A percentile compares a stretch with the other conserved stretches of the same genome.
Conservation (phyloP, 2,888 invertebrate species). For the Orchesella flavescens region DNA sequence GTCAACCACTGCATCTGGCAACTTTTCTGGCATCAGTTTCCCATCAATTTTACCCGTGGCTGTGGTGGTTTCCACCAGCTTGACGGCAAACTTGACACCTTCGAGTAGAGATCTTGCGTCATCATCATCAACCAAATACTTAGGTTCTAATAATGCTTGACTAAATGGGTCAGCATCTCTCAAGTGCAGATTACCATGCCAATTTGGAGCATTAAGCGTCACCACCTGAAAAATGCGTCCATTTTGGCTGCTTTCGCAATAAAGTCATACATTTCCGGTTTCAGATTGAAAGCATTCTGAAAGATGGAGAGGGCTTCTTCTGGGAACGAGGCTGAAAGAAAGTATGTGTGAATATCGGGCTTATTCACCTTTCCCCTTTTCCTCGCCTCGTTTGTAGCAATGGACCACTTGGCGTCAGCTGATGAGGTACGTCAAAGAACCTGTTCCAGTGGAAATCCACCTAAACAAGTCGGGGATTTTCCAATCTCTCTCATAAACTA, state of each 20-base stretch:
- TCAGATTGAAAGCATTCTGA: slow-evolving; percentile 52
- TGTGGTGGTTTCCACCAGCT: slow-evolving; percentile 66
- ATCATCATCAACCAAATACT: slow-evolving; percentile 58
- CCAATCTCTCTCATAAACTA: slow-evolving; percentile 51
- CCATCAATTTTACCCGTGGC: slow-evolving; percentile 64
- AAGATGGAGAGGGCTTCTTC: slow-evolving; percentile 14
- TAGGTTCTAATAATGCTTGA: slow-evolving; percentile 63
- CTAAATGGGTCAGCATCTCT: slow-evolving; percentile 56
- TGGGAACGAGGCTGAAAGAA: slow-evolving; percentile 60
- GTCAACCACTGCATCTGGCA: slow-evolving; percentile 65
- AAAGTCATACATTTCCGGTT: slow-evolving; percentile 53
- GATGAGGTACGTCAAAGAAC: no score
- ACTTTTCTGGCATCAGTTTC: slow-evolving; percentile 49
- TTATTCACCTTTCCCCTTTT: slow-evolving; percentile 30
- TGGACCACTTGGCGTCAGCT: slow-evolving; percentile 66
- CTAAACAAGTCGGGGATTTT: slow-evolving; percentile 24
- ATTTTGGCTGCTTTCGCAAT: slow-evolving; percentile 33
- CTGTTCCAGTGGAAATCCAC: slow-evolving; percentile 42
- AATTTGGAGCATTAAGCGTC: slow-evolving; percentile 56
- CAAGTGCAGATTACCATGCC: slow-evolving; percentile 57
- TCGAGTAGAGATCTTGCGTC: slow-evolving; percentile 64
- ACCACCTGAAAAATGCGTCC: slow-evolving; percentile 67
- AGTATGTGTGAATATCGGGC: slow-evolving; percentile 67
- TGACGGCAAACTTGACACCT: slow-evolving; percentile 65
- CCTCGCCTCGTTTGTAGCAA: slow-evolving; percentile 48